Evolutionary conservation across 2,113 vertebrate species (phyloP).

Genomic region (Sylvilagus bachmani): DNA sequence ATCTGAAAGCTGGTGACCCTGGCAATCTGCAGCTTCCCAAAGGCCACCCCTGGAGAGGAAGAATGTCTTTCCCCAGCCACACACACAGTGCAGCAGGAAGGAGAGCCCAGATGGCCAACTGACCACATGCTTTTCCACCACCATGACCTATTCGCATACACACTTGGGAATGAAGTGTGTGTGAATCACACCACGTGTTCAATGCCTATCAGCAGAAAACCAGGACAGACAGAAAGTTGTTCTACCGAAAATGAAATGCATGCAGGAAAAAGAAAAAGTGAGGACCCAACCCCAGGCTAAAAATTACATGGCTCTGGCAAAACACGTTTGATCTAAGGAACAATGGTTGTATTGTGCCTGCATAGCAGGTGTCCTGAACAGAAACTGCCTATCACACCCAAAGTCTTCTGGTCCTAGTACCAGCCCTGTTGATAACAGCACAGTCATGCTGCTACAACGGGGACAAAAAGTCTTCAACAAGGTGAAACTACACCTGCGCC

Average conservation of each 20-base stretch:
- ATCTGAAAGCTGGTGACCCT: neutral
- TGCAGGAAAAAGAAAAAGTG: neutral
- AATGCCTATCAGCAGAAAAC: neutral
- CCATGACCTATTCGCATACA: fast-evolving
- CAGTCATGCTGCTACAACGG: neutral
- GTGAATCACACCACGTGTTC: neutral
- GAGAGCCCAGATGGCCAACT: neutral
- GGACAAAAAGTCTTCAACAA: slow-evolving; percentile 5
- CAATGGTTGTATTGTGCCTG: slow-evolving; percentile 34
- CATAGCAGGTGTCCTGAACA: slow-evolving; percentile 59
- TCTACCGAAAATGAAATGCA: slow-evolving; percentile 37
- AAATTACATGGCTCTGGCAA: neutral
- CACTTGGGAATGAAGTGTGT: neutral
- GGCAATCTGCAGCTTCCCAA: neutral
- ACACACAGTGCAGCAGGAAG: neutral
- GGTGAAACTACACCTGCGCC: neutral
- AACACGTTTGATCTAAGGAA: neutral
- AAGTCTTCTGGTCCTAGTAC: neutral
- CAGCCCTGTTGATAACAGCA: neutral
- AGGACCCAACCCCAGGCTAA: slow-evolving; percentile 8
- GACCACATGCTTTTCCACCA: neutral
- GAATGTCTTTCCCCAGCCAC: neutral
- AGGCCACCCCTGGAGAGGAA: neutral
- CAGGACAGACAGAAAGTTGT: slow-evolving; percentile 19
- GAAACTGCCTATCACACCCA: neutral